phyloP scores from a whole-genome alignment of 2,113 vertebrate species.

The Chelonoidis abingdonii region DNA sequence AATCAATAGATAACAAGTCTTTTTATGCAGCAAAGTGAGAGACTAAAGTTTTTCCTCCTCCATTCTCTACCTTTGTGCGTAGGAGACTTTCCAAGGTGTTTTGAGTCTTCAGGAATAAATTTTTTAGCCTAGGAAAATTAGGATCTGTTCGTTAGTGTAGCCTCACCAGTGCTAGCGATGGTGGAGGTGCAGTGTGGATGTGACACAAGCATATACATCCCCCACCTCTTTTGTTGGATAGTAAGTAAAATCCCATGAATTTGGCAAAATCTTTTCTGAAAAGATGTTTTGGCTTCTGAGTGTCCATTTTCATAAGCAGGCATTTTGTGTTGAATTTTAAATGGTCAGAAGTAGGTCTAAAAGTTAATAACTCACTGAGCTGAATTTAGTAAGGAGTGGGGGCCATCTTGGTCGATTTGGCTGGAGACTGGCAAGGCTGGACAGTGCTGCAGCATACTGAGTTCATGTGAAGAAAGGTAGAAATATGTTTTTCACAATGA shows the following conservation, averaged over 20 bases:
- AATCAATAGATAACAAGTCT: not conserved
- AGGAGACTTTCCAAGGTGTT: not conserved
- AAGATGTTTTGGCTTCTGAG: not conserved
- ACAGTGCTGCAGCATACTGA: not conserved
- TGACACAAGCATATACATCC: not conserved
- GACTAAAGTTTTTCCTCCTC: not conserved
- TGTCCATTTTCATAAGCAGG: not conserved
- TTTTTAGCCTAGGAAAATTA: slow-evolving; percentile 2
- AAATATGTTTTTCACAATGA: not conserved
- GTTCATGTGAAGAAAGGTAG: not conserved
- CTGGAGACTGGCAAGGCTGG: not conserved
- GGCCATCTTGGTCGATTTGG: not conserved
- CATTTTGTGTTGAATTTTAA: not conserved
- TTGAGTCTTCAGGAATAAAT: not conserved
- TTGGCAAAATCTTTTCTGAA: slow-evolving; percentile 7
- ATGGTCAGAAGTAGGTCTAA: slow-evolving; percentile 6
- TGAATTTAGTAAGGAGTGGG: not conserved
- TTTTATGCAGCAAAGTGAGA: not conserved
- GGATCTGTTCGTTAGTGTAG: not conserved
- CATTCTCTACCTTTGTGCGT: not conserved
- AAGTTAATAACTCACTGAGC: slow-evolving; percentile 6
- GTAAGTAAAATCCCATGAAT: slow-evolving; percentile 16
- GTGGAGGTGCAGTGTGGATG: not conserved
- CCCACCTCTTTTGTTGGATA: not conserved
- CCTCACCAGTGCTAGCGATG: not conserved